Evolutionary conservation across 2,888 invertebrate genomes (phyloP), one percentile per base, ranked within the genome.

Genomic region (Megaustenia siamemsis): DNA sequence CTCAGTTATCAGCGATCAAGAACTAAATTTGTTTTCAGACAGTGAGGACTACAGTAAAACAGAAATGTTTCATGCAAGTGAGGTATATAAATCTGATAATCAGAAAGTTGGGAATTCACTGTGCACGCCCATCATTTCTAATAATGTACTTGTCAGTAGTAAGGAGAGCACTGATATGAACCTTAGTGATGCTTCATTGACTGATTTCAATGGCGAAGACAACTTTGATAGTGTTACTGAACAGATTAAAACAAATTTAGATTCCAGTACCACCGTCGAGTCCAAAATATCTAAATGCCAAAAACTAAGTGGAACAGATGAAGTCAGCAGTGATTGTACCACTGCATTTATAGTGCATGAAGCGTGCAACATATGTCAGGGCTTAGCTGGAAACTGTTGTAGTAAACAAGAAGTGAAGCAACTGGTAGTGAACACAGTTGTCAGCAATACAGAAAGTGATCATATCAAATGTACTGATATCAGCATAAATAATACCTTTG

Each of bases 21-120:
- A 80, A 10, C 24, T 80, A 3, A n/a, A 53, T 0, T 60, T 63
- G n/a, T 78, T 66, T 78, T 78, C 78, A 45, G 69, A 80, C 38
- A 28, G 35, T 35, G 28, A 3, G 15, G 40, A 71, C 3, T n/a
- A 77, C n/a, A 21, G n/a, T 6, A 56, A 56, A 38, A 53, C 40
- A 28, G 32, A 49, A 43, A 35, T 35, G n/a, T 3, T 38, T 18
- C 32, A 56, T 24, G 38, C n/a, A 24, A 35, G 2, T n/a, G 66
- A 66, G 43, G 21, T n/a, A n/a, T n/a, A n/a, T 49, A 43, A 21
- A 8, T 18, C 24, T 38, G 53, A 53, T 35, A 18, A 38, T 3
- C n/a, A 53, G 40, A 56, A 69, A 35, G 38, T 4, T 24, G 71
- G 71, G 24, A n/a, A 81, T 18, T 53, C 60, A 5, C 1, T 28